These are phyloP conservation scores for Hemithea aestivaria DNA, from an alignment of 2,888 invertebrate species.

Conservation along the genomic window DNA sequence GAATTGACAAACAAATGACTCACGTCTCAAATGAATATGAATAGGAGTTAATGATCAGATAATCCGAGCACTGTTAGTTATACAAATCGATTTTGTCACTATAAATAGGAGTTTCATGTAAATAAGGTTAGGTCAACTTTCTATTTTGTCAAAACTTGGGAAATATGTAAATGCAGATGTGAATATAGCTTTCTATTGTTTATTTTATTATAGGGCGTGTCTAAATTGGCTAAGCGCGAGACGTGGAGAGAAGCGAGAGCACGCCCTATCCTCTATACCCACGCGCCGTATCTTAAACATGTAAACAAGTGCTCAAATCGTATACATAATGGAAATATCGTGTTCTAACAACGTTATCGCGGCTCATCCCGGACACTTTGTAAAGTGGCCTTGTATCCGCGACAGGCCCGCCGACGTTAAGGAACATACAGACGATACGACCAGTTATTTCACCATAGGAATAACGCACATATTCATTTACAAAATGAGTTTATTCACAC, in stretches of 20 bases:
- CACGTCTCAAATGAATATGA: too few relatives aligned
- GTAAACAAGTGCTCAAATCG: conserved; percentile 78
- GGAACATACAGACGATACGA: conserved; percentile 11
- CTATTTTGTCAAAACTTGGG: conserved; percentile 6
- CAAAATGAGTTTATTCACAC: background rate
- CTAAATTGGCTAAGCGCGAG: conserved; percentile 50
- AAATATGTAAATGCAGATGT: conserved; percentile 16
- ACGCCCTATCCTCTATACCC: conserved; percentile 43
- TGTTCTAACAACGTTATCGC: conserved; percentile 78
- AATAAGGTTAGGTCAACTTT: conserved; percentile 7
- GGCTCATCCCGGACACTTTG: conserved; percentile 77
- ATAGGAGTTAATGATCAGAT: too few relatives aligned
- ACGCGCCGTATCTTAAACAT: conserved; percentile 67
- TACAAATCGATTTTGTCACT: too few relatives aligned
- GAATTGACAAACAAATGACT: too few relatives aligned
- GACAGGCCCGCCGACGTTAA: conserved; percentile 44
- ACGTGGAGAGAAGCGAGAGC: conserved; percentile 43
- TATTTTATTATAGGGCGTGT: conserved; percentile 40
- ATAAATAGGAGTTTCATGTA: conserved; percentile 7
- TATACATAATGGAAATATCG: conserved; percentile 80
- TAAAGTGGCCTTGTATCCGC: conserved; percentile 72
- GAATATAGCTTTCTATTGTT: conserved; percentile 34
- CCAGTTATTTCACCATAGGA: conserved; percentile 1
- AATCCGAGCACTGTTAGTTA: too few relatives aligned
- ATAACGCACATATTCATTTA: background rate